phyloP scores from a whole-genome alignment of 2,797 vertebrate species.

The Kryptopterus vitreolus region DNA sequence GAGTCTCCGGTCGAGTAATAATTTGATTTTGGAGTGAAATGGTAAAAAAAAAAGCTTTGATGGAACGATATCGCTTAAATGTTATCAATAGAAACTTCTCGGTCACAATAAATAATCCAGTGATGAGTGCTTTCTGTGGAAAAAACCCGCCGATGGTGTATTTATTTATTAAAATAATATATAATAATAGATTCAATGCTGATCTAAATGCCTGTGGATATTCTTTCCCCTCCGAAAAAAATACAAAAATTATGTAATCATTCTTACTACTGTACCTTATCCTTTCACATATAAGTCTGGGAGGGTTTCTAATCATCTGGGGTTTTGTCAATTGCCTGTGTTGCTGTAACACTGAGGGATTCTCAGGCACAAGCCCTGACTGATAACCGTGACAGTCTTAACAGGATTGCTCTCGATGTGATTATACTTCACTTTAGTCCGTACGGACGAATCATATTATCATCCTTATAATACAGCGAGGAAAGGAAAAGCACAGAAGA shows the following conservation, averaged over 20 bases:
- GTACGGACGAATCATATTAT: not conserved
- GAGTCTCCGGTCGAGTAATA: not conserved
- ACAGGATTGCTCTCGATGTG: conserved; percentile 5
- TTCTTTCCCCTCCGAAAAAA: not conserved
- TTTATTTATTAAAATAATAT: not conserved
- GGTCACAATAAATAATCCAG: not conserved
- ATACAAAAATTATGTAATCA: not conserved
- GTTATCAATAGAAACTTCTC: not conserved
- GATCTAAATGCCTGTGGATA: not conserved
- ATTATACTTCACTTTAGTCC: not conserved
- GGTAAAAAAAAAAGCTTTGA: not conserved
- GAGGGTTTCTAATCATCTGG: not conserved
- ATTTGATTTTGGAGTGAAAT: too few species aligned
- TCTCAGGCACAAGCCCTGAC: conserved; percentile 30
- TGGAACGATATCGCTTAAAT: not conserved
- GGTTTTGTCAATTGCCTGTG: not conserved
- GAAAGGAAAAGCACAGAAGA: not conserved
- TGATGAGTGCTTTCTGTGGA: not conserved
- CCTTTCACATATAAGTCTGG: not conserved
- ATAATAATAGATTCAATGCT: not conserved
- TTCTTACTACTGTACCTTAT: not conserved
- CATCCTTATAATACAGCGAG: not conserved
- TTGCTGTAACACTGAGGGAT: conserved; percentile 12
- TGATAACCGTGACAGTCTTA: conserved; percentile 18
- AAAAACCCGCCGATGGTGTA: not conserved